Percentiles rank a stretch among this genome's conserved stretches.
Evolutionary conservation across 2,888 invertebrate genomes (phyloP).

Genomic region (Phaedon cochleariae): DNA sequence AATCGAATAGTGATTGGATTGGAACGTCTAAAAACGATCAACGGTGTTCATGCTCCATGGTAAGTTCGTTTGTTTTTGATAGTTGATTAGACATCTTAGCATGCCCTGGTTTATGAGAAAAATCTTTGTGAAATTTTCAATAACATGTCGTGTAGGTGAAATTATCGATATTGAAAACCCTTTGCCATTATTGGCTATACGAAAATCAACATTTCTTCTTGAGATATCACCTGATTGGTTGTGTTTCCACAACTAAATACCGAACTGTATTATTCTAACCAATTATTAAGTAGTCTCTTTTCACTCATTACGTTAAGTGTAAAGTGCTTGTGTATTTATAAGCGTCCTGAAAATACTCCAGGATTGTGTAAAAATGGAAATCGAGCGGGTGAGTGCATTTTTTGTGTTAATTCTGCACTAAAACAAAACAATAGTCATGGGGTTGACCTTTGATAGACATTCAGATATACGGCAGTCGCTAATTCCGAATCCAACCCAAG

Average conservation of each 20-base stretch:
- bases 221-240: conserved; percentile 65
- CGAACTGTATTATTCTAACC: conserved; percentile 64
- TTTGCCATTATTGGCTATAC: conserved; percentile 58
- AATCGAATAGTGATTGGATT: conserved; percentile 32
- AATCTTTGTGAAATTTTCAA: neutral
- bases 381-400: conserved; percentile 33
- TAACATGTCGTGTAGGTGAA: conserved; percentile 5
- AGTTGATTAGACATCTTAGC: conserved; percentile 30
- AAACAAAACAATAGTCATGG: conserved; percentile 51
- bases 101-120: conserved; percentile 21
- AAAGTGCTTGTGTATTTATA: conserved; percentile 40
- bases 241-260: conserved; percentile 62
- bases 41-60: conserved; percentile 63
- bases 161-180: conserved; percentile 36
- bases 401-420: conserved; percentile 33
- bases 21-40: conserved; percentile 45
- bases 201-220: conserved; percentile 63
- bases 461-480: conserved; percentile 51
- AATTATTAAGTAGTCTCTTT: conserved; percentile 62
- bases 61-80: conserved; percentile 56
- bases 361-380: conserved; percentile 24
- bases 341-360: conserved; percentile 32
- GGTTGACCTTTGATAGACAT: conserved; percentile 55
- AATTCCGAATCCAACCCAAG: conserved; percentile 63
- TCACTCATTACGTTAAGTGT: conserved; percentile 56